These are phyloP conservation scores for Meriones unguiculatus DNA, from an alignment of 2,113 vertebrate species.

Conservation along the genomic window DNA sequence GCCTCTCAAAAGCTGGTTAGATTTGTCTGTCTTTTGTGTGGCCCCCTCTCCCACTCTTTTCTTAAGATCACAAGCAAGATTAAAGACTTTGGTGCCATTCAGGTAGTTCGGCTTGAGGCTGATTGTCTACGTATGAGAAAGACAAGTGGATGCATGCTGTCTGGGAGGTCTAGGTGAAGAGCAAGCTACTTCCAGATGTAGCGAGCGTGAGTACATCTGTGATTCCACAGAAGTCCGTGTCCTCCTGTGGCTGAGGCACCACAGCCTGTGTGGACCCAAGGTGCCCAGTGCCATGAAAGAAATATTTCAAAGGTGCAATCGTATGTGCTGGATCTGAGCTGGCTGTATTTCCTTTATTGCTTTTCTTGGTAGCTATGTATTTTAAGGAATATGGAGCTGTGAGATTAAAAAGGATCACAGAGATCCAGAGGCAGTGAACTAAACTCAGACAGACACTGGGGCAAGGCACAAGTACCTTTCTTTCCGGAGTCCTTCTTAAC, in stretches of 20 bases:
- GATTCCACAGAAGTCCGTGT: constrained; percentile 16
- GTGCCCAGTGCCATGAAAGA: neutral
- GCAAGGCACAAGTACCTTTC: neutral
- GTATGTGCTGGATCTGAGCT: constrained; percentile 23
- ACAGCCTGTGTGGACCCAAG: neutral
- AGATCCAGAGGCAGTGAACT: constrained; percentile 62
- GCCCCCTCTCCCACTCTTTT: neutral
- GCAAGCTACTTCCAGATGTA: constrained; percentile 21
- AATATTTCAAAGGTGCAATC: neutral
- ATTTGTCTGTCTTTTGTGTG: neutral
- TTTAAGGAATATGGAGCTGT: constrained; percentile 71
- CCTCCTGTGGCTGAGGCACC: neutral
- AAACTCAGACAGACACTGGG: neutral
- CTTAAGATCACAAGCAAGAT: neutral
- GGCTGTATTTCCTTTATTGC: constrained; percentile 67
- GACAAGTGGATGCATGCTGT: neutral
- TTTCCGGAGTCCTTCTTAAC: neutral
- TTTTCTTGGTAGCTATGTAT: constrained; percentile 76
- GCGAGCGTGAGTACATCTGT: neutral
- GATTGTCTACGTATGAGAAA: constrained; percentile 57
- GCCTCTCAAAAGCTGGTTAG: constrained; percentile 32
- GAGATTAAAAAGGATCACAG: constrained; percentile 70
- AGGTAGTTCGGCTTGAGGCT: constrained; percentile 60
- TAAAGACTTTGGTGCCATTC: constrained; percentile 64
- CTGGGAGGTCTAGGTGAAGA: neutral